Evolutionary conservation across 2,888 invertebrate genomes (phyloP), one percentile per base, ranked within the genome.

Genomic region (Apeira syringaria): DNA sequence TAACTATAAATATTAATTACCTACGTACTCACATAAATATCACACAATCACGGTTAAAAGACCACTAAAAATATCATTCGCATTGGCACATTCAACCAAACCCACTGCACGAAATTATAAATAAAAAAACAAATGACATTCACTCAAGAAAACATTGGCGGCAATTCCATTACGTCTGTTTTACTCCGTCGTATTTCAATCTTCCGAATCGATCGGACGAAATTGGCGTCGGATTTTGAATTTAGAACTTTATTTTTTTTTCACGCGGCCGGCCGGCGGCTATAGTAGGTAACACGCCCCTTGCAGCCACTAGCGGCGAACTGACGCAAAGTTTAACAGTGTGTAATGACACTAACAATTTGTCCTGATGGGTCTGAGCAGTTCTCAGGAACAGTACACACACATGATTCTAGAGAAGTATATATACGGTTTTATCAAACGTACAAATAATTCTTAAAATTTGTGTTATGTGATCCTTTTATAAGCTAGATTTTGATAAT

Each of bases 261-360:
- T 26, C 13, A 22, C 20, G 7, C 5, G 7, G 26, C 37, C 30
- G 46, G 59, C n/a, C 68, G 66, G 61, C 68, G 66, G 1, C 7
- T 1, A 6, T 17, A 6, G 17, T 6, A 17, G 57, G 70, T 60
- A 60, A 58, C 60, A 67, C 70, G 76, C 71, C 77, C 75, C 81
- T 77, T 71, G 70, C 73, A 68, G 68, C 68, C 74, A 67, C 66
- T 68, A 71, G 72, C 74, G 64, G 64, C 64, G 67, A 63, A 82
- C 85, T 80, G 84, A 79, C 74, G 73, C 69, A 61, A 69, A 71
- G 73, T 68, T 69, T 80, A 83, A 83, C 86, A 73, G 78, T 69
- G 61, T 68, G 74, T 86, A 87, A 86, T 86, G 74, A 77, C 76
- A 70, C 73, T 72, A 68, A 76, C 85, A 81, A 87, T 76, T 87